Base-by-base conservation (phyloP, 1,140 invertebrate species). In the Zaprionus davidi region DNA sequence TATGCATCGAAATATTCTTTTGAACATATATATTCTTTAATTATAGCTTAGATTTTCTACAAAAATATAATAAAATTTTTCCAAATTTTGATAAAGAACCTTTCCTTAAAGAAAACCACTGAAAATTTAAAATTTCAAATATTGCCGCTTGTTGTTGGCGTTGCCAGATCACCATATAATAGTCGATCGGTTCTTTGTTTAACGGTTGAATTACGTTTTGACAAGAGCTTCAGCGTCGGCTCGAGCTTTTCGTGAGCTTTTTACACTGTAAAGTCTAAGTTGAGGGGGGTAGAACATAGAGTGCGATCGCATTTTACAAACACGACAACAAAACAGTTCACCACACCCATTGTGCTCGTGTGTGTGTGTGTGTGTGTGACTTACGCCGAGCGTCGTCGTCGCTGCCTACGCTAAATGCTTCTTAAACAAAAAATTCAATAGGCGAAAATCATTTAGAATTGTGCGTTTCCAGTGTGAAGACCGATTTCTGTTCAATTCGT, bases 391-490 rank as follows among this genome's bases (percentile, higher is more conserved):
- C 49, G 22, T 53, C 56, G 44, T 44, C 55, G 28, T 36, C 28
- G 28, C 34, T 12, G 28, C 5, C 59, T 38, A 46, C 64, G 36
- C 38, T 9, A 46, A 46, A 46, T 46, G n/a, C 55, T 49, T 49
- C 26, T 70, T 70, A 58, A 69, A 80, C 76, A 77, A 74, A 41
- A 31, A 62, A 26, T 73, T 71, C 22, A 26, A 63, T 66, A 57
- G 68, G 67, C 62, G 68, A 84, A 64, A 63, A 63, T 78, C 79
- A 92, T 84, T 92, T 79, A 58, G 75, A 78, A 86, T 90, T 92
- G 90, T 79, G 82, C 91, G 81, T 90, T 92, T 92, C 84, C 91
- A 92, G 91, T 88, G 91, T 80, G 87, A 91, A 92, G 91, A 92
- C 87, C 86, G 90, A 92, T 75, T 90, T 56, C 66, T 67, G 65